Evolutionary conservation across 2,888 invertebrate species (phyloP).

Genomic region (Drosophila subsilvestris): DNA sequence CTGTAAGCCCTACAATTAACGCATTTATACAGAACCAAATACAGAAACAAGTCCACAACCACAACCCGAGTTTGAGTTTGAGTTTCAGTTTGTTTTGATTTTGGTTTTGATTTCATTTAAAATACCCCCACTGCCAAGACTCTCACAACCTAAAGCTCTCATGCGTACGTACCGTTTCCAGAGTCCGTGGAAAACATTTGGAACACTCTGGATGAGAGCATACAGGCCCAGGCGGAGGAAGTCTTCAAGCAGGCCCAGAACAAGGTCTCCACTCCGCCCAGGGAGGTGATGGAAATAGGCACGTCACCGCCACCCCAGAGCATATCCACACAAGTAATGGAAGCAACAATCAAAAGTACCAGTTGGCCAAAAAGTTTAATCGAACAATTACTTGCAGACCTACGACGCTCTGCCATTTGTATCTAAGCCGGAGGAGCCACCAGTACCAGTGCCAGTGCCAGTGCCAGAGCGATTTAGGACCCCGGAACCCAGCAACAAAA

Average conservation of each 20-base stretch:
- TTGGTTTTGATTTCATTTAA: conserved; percentile 46
- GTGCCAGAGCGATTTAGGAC: conserved; percentile 42
- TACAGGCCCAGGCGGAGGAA: conserved; percentile 81
- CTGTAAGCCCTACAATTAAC: conserved; percentile 67
- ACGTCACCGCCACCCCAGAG: conserved; percentile 94
- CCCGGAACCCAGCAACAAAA: conserved; percentile 57
- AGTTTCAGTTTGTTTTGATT: conserved; percentile 56
- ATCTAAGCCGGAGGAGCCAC: conserved; percentile 38
- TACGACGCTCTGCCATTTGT: conserved; percentile 84
- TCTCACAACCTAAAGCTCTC: conserved; percentile 46
- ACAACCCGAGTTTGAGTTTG: conserved; percentile 36
- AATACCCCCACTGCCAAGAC: background rate
- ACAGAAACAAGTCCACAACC: conserved; percentile 60
- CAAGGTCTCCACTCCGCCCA: conserved; percentile 85
- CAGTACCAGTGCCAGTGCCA: conserved; percentile 19
- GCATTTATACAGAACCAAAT: conserved; percentile 74
- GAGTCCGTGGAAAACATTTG: conserved; percentile 83
- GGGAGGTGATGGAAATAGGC: conserved; percentile 86
- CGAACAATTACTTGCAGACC: conserved; percentile 83
- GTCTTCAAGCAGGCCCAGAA: conserved; percentile 74
- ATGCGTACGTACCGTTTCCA: conserved; percentile 57
- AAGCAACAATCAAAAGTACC: background rate
- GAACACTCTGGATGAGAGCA: conserved; percentile 83
- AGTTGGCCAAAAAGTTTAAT: background rate
- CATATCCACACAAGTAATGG: conserved; percentile 91